These are phyloP conservation scores for Brachyhypopomus gauderio DNA, from an alignment of 2,113 vertebrate species.

Conservation along the genomic window DNA sequence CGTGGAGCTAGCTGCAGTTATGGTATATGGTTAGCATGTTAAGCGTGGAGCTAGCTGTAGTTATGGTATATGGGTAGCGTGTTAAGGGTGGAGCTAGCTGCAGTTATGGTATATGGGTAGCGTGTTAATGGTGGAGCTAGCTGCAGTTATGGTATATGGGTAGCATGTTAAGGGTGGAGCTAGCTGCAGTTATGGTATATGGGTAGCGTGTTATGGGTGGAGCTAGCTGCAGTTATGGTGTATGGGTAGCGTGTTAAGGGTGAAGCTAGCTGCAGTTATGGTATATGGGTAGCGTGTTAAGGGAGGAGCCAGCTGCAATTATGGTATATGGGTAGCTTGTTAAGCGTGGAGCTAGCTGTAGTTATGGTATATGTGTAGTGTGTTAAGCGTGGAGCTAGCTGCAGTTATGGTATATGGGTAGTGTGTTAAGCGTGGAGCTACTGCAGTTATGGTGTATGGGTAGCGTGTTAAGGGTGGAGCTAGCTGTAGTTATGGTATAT, in stretches of 20 bases:
- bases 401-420: neutral
- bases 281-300: neutral
- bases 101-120: neutral
- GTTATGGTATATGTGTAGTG: neutral
- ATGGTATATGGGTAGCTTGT: neutral
- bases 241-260: neutral
- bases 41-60: no score
- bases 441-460: no score
- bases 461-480: neutral
- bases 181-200: neutral
- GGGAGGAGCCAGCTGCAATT: no score
- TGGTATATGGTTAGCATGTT: no score
- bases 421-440: neutral
- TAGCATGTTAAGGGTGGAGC: neutral
- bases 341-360: no score
- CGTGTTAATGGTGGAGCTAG: neutral
- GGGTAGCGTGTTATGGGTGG: neutral
- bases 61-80: neutral
- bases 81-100: no score
- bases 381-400: neutral
- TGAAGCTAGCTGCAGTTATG: no score
- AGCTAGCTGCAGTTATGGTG: no score
- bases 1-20: conserved; percentile 8
- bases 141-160: no score
- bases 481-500: no score